Conservation (phyloP, 92 coral and sea anemone species). For the Epizoanthus scotinus region DNA sequence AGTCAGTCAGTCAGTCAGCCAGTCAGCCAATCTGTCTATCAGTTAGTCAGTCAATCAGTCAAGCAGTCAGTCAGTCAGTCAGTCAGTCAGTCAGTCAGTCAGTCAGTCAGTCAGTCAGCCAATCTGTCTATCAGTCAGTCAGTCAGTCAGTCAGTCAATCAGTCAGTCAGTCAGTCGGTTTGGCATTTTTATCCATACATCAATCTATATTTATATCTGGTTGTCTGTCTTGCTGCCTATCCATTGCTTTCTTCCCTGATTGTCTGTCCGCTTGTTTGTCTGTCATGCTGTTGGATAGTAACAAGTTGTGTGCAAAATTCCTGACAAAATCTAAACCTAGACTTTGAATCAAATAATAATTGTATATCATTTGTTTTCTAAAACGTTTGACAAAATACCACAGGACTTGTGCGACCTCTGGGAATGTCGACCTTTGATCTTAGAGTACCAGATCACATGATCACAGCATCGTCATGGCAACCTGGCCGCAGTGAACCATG, state of each 20-base stretch:
- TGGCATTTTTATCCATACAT: not conserved
- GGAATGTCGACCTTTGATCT: constrained; percentile 33
- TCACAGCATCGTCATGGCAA: constrained; percentile 74
- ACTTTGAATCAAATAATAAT: not conserved
- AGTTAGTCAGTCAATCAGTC: no score
- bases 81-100: no score
- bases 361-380: not conserved
- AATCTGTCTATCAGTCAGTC: no score
- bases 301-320: no score
- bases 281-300: not conserved
- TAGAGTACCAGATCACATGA: constrained; percentile 49
- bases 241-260: no score
- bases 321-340: not conserved
- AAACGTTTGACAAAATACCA: not conserved
- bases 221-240: not conserved
- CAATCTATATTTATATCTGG: not conserved
- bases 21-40: no score
- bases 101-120: no score
- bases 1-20: no score
- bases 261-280: not conserved
- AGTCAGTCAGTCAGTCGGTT: no score
- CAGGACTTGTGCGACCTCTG: constrained; percentile 7
- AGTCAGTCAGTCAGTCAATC: no score
- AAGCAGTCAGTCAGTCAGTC: no score
- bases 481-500: constrained; percentile 78